Evolutionary conservation across 1,140 invertebrate genomes (phyloP), one percentile per base, ranked within the genome.

Genomic region (Drosophila neocordata): DNA sequence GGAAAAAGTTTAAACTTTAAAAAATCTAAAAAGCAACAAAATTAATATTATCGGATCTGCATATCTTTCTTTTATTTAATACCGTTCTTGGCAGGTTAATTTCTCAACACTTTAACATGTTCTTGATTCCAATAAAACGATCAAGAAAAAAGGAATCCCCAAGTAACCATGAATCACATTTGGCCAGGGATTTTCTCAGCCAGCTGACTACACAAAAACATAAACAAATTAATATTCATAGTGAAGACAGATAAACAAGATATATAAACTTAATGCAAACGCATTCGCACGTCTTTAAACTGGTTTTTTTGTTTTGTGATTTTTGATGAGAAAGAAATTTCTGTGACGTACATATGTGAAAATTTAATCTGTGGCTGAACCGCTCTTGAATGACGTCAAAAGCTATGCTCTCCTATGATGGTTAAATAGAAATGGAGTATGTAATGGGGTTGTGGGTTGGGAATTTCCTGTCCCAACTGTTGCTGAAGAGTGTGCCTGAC

Each of bases 401-500:
- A 65, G 76, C 59, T 69, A 27, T 41, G 7, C 15, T 22, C 44
- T 55, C 9, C 20, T 27, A 57, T 76, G 62, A 70, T 34, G 63
- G 31, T 71, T 53, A 64, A 38, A 55, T 59, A 48, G 35, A 24
- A 56, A 37, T 58, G 37, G 41, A 22, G 11, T 35, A 4, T 15
- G n/a, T 12, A 24, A 34, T 60, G 18, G 55, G 51, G 9, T 8
- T 35, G 22, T 18, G 44, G 48, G 20, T n/a, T 48, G 48, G 27
- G 9, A 13, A 51, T 61, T 57, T 27, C 56, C 24, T 52, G 61
- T 67, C 56, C 71, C 81, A 89, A 89, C 87, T 89, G 87, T 89
- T 85, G 81, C 79, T 79, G 69, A 18, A 35, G 79, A 67, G 69
- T 85, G 82, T 65, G 78, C 73, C 75, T 89, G 87, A 84, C 87